Evolutionary conservation across 2,888 invertebrate species (phyloP), one percentile per base, ranked within the genome.

Genomic region (Caenorhabditis afra): DNA sequence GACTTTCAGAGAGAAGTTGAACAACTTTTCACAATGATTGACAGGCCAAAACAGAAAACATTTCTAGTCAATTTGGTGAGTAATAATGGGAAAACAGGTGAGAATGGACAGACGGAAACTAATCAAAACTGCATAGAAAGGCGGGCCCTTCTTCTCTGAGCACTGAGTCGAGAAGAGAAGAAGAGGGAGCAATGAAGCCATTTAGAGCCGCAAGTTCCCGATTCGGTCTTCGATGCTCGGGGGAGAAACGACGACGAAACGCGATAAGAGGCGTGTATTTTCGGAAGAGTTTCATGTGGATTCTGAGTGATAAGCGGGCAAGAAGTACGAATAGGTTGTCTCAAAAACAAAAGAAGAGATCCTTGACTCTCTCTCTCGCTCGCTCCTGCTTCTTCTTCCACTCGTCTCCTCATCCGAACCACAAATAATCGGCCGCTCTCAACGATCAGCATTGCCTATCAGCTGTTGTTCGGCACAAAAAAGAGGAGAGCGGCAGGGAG

Each of bases 121-220:
- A 41, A 66, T 71, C 62, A 62, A 70, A 71, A n/a, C 57, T 57
- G 39, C 64, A 64, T 49, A 53, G 39, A 62, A 57, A 47, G n/a
- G 55, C 11, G 49, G 49, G 53, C 18, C 35, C 20, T 41, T 41
- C 37, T n/a, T 29, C 29, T 29, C 4, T 5, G 29, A 29, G 3
- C 29, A 29, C 29, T 3, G 29, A 29, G 4, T 7, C 29, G 29
- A 29, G n/a, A n/a, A n/a, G n/a, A n/a, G 53, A 53, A 12, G 2
- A 23, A 12, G 45, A 37, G 44, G 16, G 14, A 29, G 44, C 45
- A 16, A 45, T 12, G 59, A 59, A n/a, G 29, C 59, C 16, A 44
- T 4, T 45, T 45, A 23, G 29, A 59, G 5, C n/a, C 7, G 22
- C n/a, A 7, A 23, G 22, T 44, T 58, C 44, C 41, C 37, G 29